Evolutionary conservation across 2,113 vertebrate species (phyloP), one percentile per base, ranked within the genome.

Genomic region (Anguilla japonica): DNA sequence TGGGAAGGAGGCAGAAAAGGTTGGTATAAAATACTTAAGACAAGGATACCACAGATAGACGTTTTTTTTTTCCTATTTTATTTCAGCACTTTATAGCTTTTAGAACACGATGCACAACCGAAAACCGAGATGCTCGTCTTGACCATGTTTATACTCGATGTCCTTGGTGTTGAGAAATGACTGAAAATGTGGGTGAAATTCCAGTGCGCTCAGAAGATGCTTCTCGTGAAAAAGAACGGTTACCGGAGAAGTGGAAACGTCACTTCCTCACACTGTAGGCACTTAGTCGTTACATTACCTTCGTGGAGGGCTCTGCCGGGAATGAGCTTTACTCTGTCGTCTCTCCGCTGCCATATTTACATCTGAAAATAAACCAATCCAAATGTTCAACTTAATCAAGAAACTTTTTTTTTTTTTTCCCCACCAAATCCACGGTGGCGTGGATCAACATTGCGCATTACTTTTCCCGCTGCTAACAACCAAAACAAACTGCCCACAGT

Each of bases 281-380:
- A 95, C 95, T 96, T 92, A 93, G 93, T 95, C 94, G 93, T 97
- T 98, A 98, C 97, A 97, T 99, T 99, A 99, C 98, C 98, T 99
- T 97, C 97, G 96, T 95, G 98, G 92, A 88, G 98, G 98, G 94
- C 98, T 99, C 97, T 95, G 97, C 97, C 97, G 97, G 96, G 97
- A 93, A 95, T 97, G 96, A 97, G 96, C 95, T 97, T 98, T 98
- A 98, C 96, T 96, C 96, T 97, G 97, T 96, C 98, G 99, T 98
- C 98, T 96, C 96, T 99, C 98, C 96, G 96, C 96, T 96, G 98
- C 98, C 98, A 98, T 99, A 97, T 99, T 99, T 98, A 99, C 97
- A 99, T 99, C 98, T 99, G 98, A 97, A 99, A 99, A 98, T 97
- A 98, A 98, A 99, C 97, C 97, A 99, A 99, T 98, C 98, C 98